Evolutionary conservation across 1,140 invertebrate genomes (phyloP), one percentile per base, ranked within the genome.

Genomic region (Proales similis): DNA sequence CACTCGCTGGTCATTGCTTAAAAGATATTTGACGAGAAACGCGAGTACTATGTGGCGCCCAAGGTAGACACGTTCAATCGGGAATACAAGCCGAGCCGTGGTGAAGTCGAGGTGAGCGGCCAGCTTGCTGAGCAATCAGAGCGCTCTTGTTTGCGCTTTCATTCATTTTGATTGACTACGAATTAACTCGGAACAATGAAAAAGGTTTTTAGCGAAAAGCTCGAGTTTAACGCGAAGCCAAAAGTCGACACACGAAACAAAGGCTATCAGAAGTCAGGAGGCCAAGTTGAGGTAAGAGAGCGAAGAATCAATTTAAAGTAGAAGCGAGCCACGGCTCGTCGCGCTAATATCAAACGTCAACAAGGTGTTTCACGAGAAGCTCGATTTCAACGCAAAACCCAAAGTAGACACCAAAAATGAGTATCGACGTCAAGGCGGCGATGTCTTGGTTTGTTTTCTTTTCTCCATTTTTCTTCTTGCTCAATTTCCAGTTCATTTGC

Each of bases 331-430:
- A n/a, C n/a, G n/a, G n/a, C n/a, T n/a, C n/a, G n/a, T n/a, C n/a
- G n/a, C n/a, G n/a, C n/a, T n/a, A n/a, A n/a, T n/a, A n/a, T n/a
- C n/a, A n/a, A n/a, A 27, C 30, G 12, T 27, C 38, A 2, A n/a
- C 20, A 49, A 53, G 49, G 26, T 53, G n/a, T 53, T 53, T 36
- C 38, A 26, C 42, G 49, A 53, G 42, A 53, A 53, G 42, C n/a
- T 53, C 19, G 49, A 38, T 36, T 19, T 53, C 11, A 53, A 33
- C 20, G 32, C 29, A 33, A 27, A 11, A 17, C 32, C 49, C 0
- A n/a, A 17, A 24, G 17, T 53, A 11, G 49, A 53, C 42, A 33
- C 32, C n/a, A 53, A 20, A 24, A 53, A 53, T n/a, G n/a, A n/a
- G n/a, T n/a, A n/a, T n/a, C n/a, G n/a, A n/a, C n/a, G n/a, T n/a